phyloP scores from a whole-genome alignment of 2,113 vertebrate genomes.

The Phyllopteryx taeniolatus region DNA sequence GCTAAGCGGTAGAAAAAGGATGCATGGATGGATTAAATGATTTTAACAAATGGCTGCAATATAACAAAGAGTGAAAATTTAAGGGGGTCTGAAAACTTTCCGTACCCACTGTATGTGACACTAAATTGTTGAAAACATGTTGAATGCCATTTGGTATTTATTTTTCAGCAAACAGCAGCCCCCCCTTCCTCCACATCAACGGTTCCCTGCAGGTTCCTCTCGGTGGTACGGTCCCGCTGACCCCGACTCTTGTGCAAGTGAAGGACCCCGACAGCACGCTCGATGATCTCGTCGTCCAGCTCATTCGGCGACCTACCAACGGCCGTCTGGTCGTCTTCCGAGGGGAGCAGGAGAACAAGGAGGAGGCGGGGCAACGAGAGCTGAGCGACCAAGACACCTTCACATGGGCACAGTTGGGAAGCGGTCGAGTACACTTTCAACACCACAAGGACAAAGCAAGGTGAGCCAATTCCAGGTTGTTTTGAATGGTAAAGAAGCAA shows the following conservation, averaged over 20 bases:
- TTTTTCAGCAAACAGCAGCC: slow-evolving; percentile 65
- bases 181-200: slow-evolving; percentile 64
- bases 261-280: slow-evolving; percentile 52
- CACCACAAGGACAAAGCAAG: slow-evolving; percentile 79
- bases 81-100: no score
- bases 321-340: slow-evolving; percentile 71
- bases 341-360: not conserved
- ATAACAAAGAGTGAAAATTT: no score
- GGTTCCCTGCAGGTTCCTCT: slow-evolving; percentile 79
- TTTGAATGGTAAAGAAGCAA: not conserved
- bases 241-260: slow-evolving; percentile 66
- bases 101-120: no score
- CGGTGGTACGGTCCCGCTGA: slow-evolving; percentile 70
- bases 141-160: not conserved
- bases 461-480: slow-evolving; percentile 60
- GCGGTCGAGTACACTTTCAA: slow-evolving; percentile 74
- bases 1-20: no score
- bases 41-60: no score
- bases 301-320: slow-evolving; percentile 75
- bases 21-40: no score
- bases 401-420: slow-evolving; percentile 73
- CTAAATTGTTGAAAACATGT: not conserved
- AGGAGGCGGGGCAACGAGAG: slow-evolving; percentile 30
- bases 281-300: slow-evolving; percentile 66
- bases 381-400: slow-evolving; percentile 74